Evolutionary conservation across 2,797 vertebrate species (phyloP), one percentile per base, ranked within the genome.

Genomic region (Acropternis orthonyx): DNA sequence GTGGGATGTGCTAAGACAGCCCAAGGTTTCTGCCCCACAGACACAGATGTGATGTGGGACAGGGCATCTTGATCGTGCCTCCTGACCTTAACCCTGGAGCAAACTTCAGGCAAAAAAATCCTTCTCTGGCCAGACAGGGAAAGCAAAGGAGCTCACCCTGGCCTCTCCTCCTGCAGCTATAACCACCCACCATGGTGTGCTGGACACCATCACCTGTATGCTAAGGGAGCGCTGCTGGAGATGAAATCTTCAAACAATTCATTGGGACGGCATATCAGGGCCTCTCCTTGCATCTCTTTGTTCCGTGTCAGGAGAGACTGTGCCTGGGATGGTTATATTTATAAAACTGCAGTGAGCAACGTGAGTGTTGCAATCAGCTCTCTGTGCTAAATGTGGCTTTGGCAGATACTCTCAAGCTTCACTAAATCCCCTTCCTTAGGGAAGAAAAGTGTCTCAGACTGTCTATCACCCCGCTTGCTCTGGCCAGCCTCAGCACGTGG

Each of bases 311-410:
- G 82, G 52, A 93, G 51, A 84, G 69, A 48, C 44, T 59, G 19
- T 49, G 65, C 52, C 89, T 68, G 75, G 58, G 72, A 46, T 92
- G 69, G 58, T 84, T 91, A 58, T 88, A 91, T 91, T 95, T 95
- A 88, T 84, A 73, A 96, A 84, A 55, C 27, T 5, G 3, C 88
- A 76, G 46, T 44, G 79, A 91, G 78, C 44, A 83, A 66, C 14
- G 46, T 3, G 43, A 78, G 48, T 32, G 59, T 46, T 71, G 86
- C 88, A 88, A 52, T 79, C 68, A 44, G 54, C 48, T 88, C 85
- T 44, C 59, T 56, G 49, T 32, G 75, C 86, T 93, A 89, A 96
- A 91, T 54, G 67, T 58, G 88, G 72, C 74, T 91, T 85, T 92
- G 93, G 83, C 96, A 95, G 80, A 81, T 55, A 66, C 49, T 65